phyloP scores from a whole-genome alignment of 2,797 vertebrate genomes.

The Peromyscus aztecus region DNA sequence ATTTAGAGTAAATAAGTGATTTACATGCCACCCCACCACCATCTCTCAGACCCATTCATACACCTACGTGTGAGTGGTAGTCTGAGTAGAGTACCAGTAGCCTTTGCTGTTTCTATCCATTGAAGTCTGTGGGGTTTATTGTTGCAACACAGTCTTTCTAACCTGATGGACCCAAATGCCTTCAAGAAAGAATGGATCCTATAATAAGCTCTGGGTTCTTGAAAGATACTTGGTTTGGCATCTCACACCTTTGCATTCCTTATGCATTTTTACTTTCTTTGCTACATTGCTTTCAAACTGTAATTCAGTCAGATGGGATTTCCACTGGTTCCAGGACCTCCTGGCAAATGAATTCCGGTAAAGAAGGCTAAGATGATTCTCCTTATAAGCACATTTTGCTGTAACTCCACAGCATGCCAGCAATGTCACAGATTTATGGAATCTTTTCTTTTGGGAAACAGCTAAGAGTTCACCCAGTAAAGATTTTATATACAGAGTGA shows the following conservation, averaged over 20 bases:
- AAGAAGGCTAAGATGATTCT: neutral
- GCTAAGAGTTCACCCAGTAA: neutral
- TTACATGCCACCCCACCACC: neutral
- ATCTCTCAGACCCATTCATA: neutral
- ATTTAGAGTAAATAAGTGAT: neutral
- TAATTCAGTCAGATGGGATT: slow-evolving; percentile 35
- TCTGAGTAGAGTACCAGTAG: neutral
- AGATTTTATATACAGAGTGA: neutral
- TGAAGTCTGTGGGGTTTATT: neutral
- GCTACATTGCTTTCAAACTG: neutral
- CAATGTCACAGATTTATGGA: neutral
- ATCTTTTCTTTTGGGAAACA: neutral
- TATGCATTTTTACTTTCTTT: slow-evolving; percentile 14
- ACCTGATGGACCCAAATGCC: neutral
- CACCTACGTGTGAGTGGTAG: neutral
- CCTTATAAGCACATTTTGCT: neutral
- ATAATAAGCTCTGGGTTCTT: neutral
- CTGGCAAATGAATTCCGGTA: neutral
- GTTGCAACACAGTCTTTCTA: neutral
- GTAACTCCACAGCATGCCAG: neutral
- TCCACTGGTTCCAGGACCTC: neutral
- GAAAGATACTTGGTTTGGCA: neutral
- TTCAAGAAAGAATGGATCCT: neutral
- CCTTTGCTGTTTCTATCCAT: neutral
- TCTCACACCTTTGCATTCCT: neutral